Evolutionary conservation across 2,113 vertebrate genomes (phyloP).

Genomic region (Cnemophilus loriae): DNA sequence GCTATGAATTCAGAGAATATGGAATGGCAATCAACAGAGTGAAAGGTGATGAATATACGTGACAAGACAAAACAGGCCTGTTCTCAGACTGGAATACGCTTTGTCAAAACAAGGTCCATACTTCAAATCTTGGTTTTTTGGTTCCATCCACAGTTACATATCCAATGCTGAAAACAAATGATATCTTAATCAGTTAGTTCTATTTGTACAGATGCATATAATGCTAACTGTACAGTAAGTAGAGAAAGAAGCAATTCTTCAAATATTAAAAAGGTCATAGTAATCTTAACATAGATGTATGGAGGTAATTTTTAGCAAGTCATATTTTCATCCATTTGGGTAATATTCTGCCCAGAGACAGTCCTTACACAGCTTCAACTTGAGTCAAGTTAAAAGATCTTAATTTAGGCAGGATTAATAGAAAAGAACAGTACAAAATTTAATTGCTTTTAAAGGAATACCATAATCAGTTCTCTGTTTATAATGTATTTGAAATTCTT

Average conservation of each 20-base stretch:
- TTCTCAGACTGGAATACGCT: not conserved
- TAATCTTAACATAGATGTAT: not conserved
- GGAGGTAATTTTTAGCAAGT: not conserved
- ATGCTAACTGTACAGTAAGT: not conserved
- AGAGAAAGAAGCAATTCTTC: not conserved
- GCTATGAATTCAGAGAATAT: not conserved
- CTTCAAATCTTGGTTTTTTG: not conserved
- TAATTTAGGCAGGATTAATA: not conserved
- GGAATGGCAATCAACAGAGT: not conserved
- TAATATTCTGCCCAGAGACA: not conserved
- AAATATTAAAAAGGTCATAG: not conserved
- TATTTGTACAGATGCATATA: not conserved
- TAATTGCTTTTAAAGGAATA: not conserved
- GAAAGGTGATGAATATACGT: not conserved
- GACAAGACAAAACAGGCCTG: not conserved
- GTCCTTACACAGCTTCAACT: not conserved
- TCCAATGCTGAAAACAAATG: not conserved
- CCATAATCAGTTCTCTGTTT: not conserved
- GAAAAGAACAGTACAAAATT: not conserved
- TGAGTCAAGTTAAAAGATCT: not conserved
- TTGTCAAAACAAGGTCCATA: not conserved
- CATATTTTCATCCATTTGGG: not conserved
- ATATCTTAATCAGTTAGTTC: not conserved
- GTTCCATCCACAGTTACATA: not conserved
- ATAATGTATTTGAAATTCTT: not conserved